Conservation (phyloP, 2,113 vertebrate species). For the Lasiurus cinereus region DNA sequence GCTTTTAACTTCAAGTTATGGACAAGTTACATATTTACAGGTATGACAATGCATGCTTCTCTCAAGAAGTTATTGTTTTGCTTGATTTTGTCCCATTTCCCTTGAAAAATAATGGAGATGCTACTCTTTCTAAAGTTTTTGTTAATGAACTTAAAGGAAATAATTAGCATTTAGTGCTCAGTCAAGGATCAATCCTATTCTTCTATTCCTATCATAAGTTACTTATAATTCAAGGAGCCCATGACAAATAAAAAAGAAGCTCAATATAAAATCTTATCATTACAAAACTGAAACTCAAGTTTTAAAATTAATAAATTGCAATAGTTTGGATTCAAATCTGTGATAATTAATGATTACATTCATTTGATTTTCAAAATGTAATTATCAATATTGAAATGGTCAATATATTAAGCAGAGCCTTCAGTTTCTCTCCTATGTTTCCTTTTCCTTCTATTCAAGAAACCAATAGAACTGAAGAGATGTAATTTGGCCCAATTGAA, state of each 20-base stretch:
- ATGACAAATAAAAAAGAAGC: not conserved
- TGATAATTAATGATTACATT: not conserved
- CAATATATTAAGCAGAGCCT: not conserved
- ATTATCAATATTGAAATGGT: not conserved
- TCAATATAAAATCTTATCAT: not conserved
- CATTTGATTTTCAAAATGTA: not conserved
- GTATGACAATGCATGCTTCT: not conserved
- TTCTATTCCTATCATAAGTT: not conserved
- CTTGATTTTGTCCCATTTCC: not conserved
- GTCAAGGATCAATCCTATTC: not conserved
- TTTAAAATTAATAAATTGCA: not conserved
- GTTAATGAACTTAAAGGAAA: slow-evolving; percentile 23
- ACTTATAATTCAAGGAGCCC: not conserved
- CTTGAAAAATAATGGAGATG: not conserved
- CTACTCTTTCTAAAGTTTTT: not conserved
- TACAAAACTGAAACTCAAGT: not conserved
- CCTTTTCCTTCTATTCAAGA: not conserved
- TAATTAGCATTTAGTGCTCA: not conserved
- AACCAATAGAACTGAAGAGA: not conserved
- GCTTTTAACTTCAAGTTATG: not conserved
- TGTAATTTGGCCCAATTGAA: not conserved
- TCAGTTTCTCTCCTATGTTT: not conserved
- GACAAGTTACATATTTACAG: not conserved
- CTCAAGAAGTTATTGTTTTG: not conserved
- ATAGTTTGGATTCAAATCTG: not conserved